phyloP scores from a whole-genome alignment of 2,888 invertebrate species.

The Gisinianus flammeolus region DNA sequence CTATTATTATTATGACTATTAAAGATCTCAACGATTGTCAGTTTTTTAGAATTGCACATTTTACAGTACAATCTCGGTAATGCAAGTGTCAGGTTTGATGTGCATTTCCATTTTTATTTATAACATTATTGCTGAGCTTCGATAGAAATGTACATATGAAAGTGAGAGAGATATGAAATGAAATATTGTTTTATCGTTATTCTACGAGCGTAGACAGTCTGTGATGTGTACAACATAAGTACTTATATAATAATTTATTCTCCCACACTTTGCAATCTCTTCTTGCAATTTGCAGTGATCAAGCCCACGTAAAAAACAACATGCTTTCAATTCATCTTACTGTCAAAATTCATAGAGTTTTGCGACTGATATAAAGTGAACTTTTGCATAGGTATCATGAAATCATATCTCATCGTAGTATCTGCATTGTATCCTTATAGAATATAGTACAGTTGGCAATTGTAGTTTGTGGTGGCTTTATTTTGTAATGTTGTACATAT shows the following conservation, averaged over 20 bases:
- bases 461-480: neutral
- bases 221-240: no score
- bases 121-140: no score
- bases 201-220: no score
- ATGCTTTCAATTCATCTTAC: constrained; percentile 14
- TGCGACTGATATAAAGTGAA: neutral
- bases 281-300: neutral
- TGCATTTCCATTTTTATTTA: no score
- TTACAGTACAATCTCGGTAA: neutral
- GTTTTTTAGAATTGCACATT: neutral
- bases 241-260: neutral
- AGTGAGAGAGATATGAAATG: no score
- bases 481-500: neutral
- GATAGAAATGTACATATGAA: no score
- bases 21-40: neutral
- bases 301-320: neutral
- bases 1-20: neutral
- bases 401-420: no score
- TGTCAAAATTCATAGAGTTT: neutral
- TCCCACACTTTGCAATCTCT: neutral
- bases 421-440: no score
- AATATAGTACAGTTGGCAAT: neutral
- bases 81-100: neutral
- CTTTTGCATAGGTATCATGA: neutral
- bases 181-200: no score